Evolutionary conservation across 2,888 invertebrate species (phyloP).

Genomic region (Platynereis dumerilii): DNA sequence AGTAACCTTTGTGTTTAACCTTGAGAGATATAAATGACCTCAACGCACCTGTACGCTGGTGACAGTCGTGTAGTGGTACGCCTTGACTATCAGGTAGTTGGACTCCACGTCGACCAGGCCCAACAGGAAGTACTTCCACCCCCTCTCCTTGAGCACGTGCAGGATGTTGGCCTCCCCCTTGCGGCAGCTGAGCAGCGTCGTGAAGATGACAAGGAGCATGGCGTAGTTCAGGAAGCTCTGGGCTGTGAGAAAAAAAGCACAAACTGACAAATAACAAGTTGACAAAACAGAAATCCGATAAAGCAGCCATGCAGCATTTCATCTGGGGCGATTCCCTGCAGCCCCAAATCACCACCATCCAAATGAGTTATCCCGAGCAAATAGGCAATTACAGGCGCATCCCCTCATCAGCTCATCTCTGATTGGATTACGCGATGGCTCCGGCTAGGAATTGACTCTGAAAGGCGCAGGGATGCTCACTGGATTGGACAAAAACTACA

Average conservation of each 20-base stretch:
- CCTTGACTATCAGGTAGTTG: conserved; percentile 80
- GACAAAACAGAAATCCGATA: too few relatives aligned
- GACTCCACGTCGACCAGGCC: conserved; percentile 86
- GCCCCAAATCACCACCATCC: too few relatives aligned
- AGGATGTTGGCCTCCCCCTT: conserved; percentile 69
- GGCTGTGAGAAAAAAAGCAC: conserved; percentile 65
- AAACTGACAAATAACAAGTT: not conserved
- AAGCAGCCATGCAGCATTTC: too few relatives aligned
- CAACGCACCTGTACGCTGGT: conserved; percentile 73
- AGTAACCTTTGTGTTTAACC: too few relatives aligned
- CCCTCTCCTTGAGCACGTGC: conserved; percentile 73
- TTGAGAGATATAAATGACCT: not conserved
- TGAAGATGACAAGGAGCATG: conserved; percentile 77
- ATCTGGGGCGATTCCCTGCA: too few relatives aligned
- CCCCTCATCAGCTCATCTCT: not conserved
- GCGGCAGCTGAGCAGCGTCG: conserved; percentile 77
- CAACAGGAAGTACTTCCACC: conserved; percentile 79
- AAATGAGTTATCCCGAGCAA: not conserved
- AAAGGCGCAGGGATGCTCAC: not conserved
- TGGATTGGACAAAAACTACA: too few relatives aligned
- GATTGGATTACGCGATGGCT: not conserved
- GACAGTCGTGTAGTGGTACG: conserved; percentile 78
- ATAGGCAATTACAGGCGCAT: not conserved
- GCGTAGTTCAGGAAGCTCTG: conserved; percentile 83
- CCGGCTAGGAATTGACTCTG: conserved; percentile 1